Evolutionary conservation across 2,797 vertebrate genomes (phyloP), one percentile per base, ranked within the genome.

Genomic region (Sebastes nivosus): DNA sequence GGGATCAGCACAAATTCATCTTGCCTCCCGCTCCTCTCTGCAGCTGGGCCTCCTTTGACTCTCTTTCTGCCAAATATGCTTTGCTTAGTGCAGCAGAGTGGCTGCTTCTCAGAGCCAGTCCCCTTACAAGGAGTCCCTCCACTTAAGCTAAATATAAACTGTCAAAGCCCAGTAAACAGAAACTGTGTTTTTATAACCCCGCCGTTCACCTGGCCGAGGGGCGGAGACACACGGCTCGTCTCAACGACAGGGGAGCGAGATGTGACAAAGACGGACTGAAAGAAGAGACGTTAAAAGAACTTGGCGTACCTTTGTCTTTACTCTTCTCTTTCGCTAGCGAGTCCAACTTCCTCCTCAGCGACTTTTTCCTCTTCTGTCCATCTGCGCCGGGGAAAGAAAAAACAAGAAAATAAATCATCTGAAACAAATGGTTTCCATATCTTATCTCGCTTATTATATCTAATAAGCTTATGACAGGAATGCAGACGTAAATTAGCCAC

Each of bases 311-410:
- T 96, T 96, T 98, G 96, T 98, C 98, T 96, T 96, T 97, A 79
- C 97, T 97, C 94, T 97, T 99, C 95, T 99, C 98, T 83, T 99
- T 99, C 25, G 96, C 96, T 20, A 99, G 93, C 8, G 98, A 98
- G 93, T 99, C 98, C 96, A 99, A 94, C 95, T 99, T 99, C 96
- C 98, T 97, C 94, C 98, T 95, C 93, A 99, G 92, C 0, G 98
- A 99, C 91, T 99, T 99, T 95, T 99, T 99, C 93, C 98, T 96
- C 95, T 99, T 99, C 91, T 99, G 97, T 85, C 97, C 98, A 97
- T 99, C 98, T 99, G 95, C n/a, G 88, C 65, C 71, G 73, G 24
- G 13, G 14, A 11, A 2, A 52, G 0, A 52, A 46, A 72, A 66
- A 71, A 79, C 66, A 63, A 66, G 34, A 27, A 52, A 75, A 78